These are phyloP conservation scores for Crocidura indochinensis DNA, from an alignment of 2,797 vertebrate species.

Conservation along the genomic window DNA sequence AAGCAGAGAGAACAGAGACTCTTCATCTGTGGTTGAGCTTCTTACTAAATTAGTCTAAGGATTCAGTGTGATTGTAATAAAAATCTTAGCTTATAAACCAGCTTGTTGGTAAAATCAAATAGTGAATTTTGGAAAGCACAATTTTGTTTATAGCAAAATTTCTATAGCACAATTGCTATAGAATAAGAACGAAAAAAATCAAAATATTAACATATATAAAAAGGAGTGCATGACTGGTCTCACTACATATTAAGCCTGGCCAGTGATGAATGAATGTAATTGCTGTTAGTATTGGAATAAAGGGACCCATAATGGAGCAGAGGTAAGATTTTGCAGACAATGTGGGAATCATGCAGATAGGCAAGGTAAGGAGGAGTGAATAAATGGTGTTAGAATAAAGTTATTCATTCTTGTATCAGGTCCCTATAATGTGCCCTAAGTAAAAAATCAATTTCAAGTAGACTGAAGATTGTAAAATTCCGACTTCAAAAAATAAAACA, in stretches of 20 bases:
- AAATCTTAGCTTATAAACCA: not conserved
- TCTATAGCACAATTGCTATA: too few species aligned
- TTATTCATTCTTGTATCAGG: not conserved
- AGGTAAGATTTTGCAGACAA: not conserved
- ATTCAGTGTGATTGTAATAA: constrained; percentile 9
- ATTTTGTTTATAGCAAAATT: not conserved
- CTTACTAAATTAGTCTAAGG: not conserved
- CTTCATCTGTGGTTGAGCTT: not conserved
- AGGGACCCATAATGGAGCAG: not conserved
- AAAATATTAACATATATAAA: not conserved
- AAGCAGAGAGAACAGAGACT: too few species aligned
- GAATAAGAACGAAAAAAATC: not conserved
- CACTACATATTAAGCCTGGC: too few species aligned
- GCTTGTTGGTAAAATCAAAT: not conserved
- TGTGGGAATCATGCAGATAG: not conserved
- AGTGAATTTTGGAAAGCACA: not conserved
- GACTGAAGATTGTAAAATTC: too few species aligned
- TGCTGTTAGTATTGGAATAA: too few species aligned
- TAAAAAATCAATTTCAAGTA: not conserved
- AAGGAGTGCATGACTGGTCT: not conserved
- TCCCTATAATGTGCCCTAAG: not conserved
- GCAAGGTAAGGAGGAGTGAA: not conserved
- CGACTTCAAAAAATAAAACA: too few species aligned
- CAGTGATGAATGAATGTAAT: too few species aligned
- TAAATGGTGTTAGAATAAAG: not conserved